phyloP scores from a whole-genome alignment of 2,113 vertebrate genomes.

The Suncus etruscus region DNA sequence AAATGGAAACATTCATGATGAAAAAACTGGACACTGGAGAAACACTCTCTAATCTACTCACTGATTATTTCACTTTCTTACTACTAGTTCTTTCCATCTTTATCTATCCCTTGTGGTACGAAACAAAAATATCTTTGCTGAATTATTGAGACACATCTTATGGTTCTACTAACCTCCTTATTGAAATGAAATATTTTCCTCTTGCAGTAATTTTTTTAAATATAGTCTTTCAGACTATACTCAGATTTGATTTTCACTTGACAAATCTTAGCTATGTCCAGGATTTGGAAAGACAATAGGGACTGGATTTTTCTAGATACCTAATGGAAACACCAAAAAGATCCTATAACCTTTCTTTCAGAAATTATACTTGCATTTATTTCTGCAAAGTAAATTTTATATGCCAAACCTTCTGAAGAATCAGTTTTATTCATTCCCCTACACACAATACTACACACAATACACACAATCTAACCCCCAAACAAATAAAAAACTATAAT shows the following conservation, averaged over 20 bases:
- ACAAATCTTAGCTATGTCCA: background rate
- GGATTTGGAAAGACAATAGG: background rate
- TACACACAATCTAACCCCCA: no score
- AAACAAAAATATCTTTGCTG: background rate
- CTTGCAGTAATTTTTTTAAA: background rate
- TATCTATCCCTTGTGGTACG: background rate
- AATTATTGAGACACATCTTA: background rate
- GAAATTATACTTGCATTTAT: background rate
- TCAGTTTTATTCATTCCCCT: background rate
- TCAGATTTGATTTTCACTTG: conserved; percentile 2
- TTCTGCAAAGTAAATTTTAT: background rate
- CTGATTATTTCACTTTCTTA: background rate
- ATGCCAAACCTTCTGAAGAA: background rate
- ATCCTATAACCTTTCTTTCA: background rate
- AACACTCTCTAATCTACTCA: background rate
- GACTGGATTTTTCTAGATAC: background rate
- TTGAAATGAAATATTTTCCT: background rate
- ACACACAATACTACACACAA: background rate
- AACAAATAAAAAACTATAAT: background rate
- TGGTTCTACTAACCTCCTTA: background rate
- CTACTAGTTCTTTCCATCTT: background rate
- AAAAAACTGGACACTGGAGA: background rate
- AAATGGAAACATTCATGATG: background rate
- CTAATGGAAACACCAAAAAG: background rate
- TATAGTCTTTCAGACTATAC: background rate